Conservation (phyloP, 1,140 invertebrate species). For the Micrasema longulum region DNA sequence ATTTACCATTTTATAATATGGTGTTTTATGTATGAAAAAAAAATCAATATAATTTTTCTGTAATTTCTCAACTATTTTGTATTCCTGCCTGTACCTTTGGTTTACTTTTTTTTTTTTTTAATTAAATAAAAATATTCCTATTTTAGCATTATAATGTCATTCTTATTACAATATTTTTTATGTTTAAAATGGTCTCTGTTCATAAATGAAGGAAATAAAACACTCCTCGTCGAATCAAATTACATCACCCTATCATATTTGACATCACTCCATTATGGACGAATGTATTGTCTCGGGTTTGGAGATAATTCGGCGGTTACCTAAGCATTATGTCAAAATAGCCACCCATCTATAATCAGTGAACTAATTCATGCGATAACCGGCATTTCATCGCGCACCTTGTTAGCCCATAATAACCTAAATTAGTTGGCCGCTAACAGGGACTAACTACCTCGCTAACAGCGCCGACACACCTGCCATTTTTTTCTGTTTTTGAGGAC, state of each 20-base stretch:
- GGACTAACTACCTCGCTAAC: constrained; percentile 44
- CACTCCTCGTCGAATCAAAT: too few relatives aligned
- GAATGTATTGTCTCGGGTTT: constrained; percentile 3
- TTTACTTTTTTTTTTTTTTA: too few relatives aligned
- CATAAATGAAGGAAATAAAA: too few relatives aligned
- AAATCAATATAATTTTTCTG: too few relatives aligned
- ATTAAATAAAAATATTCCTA: too few relatives aligned
- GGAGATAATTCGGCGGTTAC: constrained; percentile 17
- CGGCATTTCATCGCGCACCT: constrained; percentile 47
- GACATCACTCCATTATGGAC: constrained; percentile 12
- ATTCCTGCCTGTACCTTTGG: too few relatives aligned
- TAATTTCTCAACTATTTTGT: too few relatives aligned
- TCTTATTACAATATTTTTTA: too few relatives aligned
- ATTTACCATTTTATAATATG: too few relatives aligned
- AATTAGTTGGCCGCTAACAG: constrained; percentile 53
- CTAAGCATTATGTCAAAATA: constrained; percentile 37
- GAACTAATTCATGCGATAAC: constrained; percentile 53
- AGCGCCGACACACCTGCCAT: constrained; percentile 46
- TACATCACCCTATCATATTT: not conserved
- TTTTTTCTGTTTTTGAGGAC: constrained; percentile 41
- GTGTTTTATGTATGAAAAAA: too few relatives aligned
- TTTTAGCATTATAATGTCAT: too few relatives aligned
- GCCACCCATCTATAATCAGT: constrained; percentile 35
- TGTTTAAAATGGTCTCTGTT: too few relatives aligned
- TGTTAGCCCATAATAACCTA: constrained; percentile 54